These are phyloP conservation scores for Lumbricus terrestris DNA, from an alignment of 2,888 invertebrate species.

Conservation along the genomic window DNA sequence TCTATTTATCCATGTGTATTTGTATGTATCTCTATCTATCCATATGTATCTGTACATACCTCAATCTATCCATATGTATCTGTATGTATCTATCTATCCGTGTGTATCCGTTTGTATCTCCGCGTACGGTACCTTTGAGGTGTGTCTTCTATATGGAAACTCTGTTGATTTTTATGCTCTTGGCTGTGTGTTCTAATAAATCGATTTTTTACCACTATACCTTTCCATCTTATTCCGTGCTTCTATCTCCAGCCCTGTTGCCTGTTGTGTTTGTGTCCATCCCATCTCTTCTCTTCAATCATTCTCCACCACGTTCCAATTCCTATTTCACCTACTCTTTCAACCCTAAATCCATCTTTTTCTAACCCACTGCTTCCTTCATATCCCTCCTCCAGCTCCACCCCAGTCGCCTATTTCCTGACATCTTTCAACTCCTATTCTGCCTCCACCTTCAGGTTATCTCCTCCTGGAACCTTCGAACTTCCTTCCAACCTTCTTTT, in stretches of 20 bases:
- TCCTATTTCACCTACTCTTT: not conserved
- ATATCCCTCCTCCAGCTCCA: not conserved
- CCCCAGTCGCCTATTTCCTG: no score
- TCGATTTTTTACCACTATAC: not conserved
- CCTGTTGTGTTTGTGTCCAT: not conserved
- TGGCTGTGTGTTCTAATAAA: not conserved
- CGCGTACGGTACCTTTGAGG: not conserved
- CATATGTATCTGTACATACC: no score
- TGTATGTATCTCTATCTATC: no score
- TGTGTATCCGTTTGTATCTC: not conserved
- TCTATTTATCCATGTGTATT: no score
- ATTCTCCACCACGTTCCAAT: not conserved
- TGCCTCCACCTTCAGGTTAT: no score
- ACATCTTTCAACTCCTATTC: no score
- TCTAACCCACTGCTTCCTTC: not conserved
- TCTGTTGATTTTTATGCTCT: not conserved
- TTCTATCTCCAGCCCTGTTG: not conserved
- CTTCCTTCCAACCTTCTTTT: not conserved
- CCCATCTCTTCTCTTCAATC: not conserved
- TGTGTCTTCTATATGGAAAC: not conserved
- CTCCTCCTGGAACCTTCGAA: no score
- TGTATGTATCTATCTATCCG: no score
- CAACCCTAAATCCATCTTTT: not conserved
- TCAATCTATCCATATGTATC: no score
- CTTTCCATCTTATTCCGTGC: not conserved